These are phyloP conservation scores for Spodoptera litura DNA, from an alignment of 1,140 invertebrate species.

Conservation along the genomic window DNA sequence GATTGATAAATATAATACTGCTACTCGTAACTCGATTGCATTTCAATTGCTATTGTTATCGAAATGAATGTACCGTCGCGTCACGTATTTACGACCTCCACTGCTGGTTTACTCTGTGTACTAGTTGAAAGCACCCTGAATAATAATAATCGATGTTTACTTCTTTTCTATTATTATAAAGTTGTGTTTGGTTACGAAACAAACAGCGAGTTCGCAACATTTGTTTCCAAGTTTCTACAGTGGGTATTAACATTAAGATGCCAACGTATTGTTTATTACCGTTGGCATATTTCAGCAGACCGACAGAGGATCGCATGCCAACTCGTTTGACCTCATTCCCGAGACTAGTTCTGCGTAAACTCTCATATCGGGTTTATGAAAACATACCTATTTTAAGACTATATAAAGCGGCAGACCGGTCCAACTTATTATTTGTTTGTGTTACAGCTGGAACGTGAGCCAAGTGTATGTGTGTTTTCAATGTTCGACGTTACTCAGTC, in stretches of 20 bases:
- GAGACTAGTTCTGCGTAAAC: conserved; percentile 80
- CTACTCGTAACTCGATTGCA: conserved; percentile 51
- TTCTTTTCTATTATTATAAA: conserved; percentile 17
- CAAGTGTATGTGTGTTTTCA: conserved; percentile 74
- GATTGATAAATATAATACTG: conserved; percentile 52
- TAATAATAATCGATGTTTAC: neutral
- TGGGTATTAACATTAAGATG: conserved; percentile 40
- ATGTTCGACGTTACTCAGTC: conserved; percentile 67
- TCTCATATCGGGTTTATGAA: conserved; percentile 83
- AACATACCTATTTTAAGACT: conserved; percentile 82
- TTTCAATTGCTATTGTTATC: conserved; percentile 56
- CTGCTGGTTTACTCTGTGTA: conserved; percentile 17
- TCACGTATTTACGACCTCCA: conserved; percentile 21
- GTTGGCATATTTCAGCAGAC: conserved; percentile 67
- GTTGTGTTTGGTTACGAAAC: neutral
- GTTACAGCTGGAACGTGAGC: conserved; percentile 75
- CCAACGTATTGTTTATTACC: conserved; percentile 63
- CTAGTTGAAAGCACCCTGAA: neutral
- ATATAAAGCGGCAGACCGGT: conserved; percentile 73
- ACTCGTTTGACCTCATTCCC: conserved; percentile 83
- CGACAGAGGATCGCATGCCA: conserved; percentile 74
- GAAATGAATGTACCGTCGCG: conserved; percentile 33
- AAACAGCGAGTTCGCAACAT: conserved; percentile 16
- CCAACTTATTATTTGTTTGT: conserved; percentile 80
- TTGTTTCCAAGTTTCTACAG: conserved; percentile 46